Evolutionary conservation across 2,888 invertebrate species (phyloP).

Genomic region (Bombyx huttoni): DNA sequence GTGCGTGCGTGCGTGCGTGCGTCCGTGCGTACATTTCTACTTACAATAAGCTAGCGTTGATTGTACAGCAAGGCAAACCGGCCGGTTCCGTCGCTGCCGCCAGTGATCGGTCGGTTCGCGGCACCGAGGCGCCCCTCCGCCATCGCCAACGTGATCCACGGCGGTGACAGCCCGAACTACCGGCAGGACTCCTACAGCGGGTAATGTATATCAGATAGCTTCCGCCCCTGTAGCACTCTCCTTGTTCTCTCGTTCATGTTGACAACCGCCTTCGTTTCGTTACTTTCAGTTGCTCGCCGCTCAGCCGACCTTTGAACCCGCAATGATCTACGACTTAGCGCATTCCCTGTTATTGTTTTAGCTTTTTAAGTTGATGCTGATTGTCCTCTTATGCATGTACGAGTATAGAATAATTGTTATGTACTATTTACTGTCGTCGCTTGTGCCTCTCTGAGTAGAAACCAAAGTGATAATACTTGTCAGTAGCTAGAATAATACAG

Average conservation of each 20-base stretch:
- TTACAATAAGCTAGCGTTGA: no score
- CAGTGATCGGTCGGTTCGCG: constrained; percentile 34
- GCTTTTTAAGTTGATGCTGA: not conserved
- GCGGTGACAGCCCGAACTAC: constrained; percentile 10
- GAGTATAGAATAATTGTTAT: no score
- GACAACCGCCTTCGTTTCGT: constrained; percentile 11
- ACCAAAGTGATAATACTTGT: no score
- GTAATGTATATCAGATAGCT: constrained; percentile 12
- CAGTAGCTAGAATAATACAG: no score
- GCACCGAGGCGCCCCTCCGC: constrained; percentile 35
- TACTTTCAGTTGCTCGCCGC: constrained; percentile 20
- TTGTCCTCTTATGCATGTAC: no score
- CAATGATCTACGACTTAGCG: constrained; percentile 1
- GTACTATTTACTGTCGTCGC: no score
- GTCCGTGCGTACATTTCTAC: not conserved
- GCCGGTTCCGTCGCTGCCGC: constrained; percentile 15
- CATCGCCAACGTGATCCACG: constrained; percentile 31
- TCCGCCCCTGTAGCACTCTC: not conserved
- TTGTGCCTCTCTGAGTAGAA: no score
- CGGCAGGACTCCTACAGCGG: constrained; percentile 11
- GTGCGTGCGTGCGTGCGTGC: not conserved
- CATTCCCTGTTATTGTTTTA: not conserved
- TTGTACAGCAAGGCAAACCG: constrained; percentile 19
- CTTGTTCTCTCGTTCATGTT: constrained; percentile 3
- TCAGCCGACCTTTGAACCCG: constrained; percentile 3